Evolutionary conservation across 2,888 invertebrate genomes (phyloP).

Genomic region (Linnaemya tessellans): DNA sequence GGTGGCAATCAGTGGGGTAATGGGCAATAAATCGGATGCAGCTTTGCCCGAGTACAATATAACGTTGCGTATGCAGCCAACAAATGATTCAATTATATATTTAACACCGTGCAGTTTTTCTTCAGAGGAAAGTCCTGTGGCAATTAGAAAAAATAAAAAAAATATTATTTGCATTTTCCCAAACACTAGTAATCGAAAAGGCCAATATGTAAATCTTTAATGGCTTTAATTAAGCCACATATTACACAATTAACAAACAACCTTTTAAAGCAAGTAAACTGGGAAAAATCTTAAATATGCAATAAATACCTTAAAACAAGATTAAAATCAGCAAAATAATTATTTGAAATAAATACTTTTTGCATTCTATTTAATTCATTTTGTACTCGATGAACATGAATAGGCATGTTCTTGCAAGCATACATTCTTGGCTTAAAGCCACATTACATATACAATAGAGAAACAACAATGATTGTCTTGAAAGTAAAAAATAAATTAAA

Average conservation of each 20-base stretch:
- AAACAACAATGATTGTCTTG: neutral
- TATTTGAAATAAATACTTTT: neutral
- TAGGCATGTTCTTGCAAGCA: neutral
- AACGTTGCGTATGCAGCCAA: slow-evolving; percentile 95
- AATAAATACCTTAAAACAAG: neutral
- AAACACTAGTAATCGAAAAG: neutral
- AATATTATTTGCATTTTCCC: neutral
- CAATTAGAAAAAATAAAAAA: slow-evolving; percentile 23
- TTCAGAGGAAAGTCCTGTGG: slow-evolving; percentile 91
- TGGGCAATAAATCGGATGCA: slow-evolving; percentile 91
- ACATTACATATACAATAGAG: neutral
- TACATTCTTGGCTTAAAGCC: neutral
- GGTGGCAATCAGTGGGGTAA: slow-evolving; percentile 92
- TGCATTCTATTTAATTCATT: neutral
- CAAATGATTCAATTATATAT: slow-evolving; percentile 96
- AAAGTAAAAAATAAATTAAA: slow-evolving; percentile 8
- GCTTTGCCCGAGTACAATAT: slow-evolving; percentile 93
- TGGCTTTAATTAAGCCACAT: neutral
- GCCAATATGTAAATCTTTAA: neutral
- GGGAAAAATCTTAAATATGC: neutral
- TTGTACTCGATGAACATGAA: neutral
- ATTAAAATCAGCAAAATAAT: neutral
- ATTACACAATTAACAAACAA: neutral
- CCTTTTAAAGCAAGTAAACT: neutral
- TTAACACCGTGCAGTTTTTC: slow-evolving; percentile 94